Evolutionary conservation across 1,140 invertebrate genomes (phyloP), one percentile per base, ranked within the genome.

Genomic region (Whitmania pigra): DNA sequence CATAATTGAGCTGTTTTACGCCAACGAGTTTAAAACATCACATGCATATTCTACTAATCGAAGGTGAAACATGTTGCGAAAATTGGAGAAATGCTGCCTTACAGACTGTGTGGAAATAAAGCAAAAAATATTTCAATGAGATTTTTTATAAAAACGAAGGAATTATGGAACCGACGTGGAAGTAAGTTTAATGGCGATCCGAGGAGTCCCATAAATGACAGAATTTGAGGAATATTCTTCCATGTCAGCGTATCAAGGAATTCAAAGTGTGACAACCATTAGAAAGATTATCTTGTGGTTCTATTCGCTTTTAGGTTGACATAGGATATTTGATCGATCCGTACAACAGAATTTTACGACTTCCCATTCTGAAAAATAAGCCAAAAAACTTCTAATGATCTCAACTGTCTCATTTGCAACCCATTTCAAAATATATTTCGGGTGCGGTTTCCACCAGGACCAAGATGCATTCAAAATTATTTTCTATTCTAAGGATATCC

Each of bases 211-310:
- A 72, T 72, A 60, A 72, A 72, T 22, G 43, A 55, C 49, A 49
- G 43, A 29, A 36, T 72, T 20, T 18, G 18, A 11, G 72, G 72
- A 9, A 36, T 72, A 57, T 72, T 72, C 31, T 69, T 72, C 29
- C 4, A 2, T 36, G 60, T 40, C 63, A 53, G n/a, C 20, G 49
- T 40, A 40, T 40, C 36, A 15, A 27, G n/a, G 25, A 20, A 11
- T 11, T 69, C 29, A 22, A 9, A 40, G 13, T 36, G 36, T 40
- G 60, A 43, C 25, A 31, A 53, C 60, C 66, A 36, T n/a, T n/a
- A 53, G 6, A 15, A 20, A 49, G 22, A 49, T 67, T 66, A 11
- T n/a, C 36, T 25, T 72, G 22, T 55, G 72, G 72, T 18, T 25
- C 29, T 6, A n/a, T 9, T 36, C 5, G 72, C 18, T 15, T 72